These are phyloP conservation scores for Synergus japonicus DNA, from an alignment of 2,888 invertebrate species.

Conservation along the genomic window DNA sequence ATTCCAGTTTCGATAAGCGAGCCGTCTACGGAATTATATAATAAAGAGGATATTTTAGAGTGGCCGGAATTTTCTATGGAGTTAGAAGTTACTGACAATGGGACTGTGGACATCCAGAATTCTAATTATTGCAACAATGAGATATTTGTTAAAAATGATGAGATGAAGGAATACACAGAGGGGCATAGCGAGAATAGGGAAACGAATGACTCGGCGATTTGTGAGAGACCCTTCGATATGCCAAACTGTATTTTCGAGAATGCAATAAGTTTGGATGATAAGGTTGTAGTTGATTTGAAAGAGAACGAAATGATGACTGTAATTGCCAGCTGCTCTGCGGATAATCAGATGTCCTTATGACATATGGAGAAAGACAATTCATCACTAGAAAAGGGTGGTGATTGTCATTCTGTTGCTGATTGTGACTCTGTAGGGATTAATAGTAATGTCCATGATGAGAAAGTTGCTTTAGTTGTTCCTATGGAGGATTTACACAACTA, in stretches of 20 bases:
- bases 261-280: not conserved
- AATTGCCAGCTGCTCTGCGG: not conserved
- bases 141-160: not conserved
- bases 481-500: not conserved
- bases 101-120: not conserved
- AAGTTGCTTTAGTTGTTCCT: not conserved
- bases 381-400: not conserved
- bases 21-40: not conserved
- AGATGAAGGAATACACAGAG: not conserved
- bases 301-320: not conserved
- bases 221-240: not conserved
- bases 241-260: not conserved
- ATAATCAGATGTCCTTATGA: not conserved
- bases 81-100: constrained; percentile 1
- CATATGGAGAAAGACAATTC: not conserved
- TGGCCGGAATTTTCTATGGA: constrained; percentile 1
- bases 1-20: not conserved
- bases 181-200: not conserved
- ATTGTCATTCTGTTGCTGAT: not conserved
- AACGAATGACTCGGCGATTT: not conserved
- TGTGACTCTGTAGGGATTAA: not conserved
- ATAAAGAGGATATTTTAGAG: not conserved
- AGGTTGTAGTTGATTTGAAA: not conserved
- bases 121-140: not conserved
- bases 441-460: not conserved